Evolutionary conservation across 2,797 vertebrate genomes (phyloP), one percentile per base, ranked within the genome.

Genomic region (Onychomys leucogaster): DNA sequence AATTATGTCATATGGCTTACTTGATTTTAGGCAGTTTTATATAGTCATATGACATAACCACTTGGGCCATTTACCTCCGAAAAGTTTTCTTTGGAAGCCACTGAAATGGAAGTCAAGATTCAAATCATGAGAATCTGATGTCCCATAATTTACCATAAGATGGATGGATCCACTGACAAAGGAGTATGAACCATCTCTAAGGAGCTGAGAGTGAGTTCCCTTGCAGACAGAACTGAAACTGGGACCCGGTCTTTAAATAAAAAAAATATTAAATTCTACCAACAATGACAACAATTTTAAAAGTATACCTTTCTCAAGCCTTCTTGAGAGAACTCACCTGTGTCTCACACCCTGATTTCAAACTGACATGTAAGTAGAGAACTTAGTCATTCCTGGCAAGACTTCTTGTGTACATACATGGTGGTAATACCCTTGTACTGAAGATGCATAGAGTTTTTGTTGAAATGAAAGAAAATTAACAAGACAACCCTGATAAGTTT

Each of bases 401-500:
- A 81, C n/a, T 86, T 93, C 41, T 59, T 55, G 63, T 29, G 16
- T 7, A 7, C 16, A 37, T 19, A 17, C 46, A 82, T 46, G 43
- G 21, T 82, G 27, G 6, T 73, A 67, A 75, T 52, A 85, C 2
- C 32, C 32, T 67, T 78, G 32, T 80, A 43, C 32, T 88, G 25
- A 55, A 27, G 37, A 71, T 21, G 69, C 29, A 46, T 65, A 71
- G 52, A 32, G 37, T 83, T 92, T 92, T 63, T 88, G 88, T 14
- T 85, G 55, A 41, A 92, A 52, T 59, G 59, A 73, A 61, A 91
- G 41, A 76, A 90, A 92, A 82, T 65, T 81, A 96, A 49, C 23
- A 21, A n/a, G 78, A 67, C 55, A 69, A 49, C 32, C 23, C 63
- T 89, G 21, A 25, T 12, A 6, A 46, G 71, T 71, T 90, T 67